Percentiles rank a stretch among this genome's conserved stretches.
Evolutionary conservation across 2,888 invertebrate species (phyloP).

Genomic region (Orchesellides sinensis): DNA sequence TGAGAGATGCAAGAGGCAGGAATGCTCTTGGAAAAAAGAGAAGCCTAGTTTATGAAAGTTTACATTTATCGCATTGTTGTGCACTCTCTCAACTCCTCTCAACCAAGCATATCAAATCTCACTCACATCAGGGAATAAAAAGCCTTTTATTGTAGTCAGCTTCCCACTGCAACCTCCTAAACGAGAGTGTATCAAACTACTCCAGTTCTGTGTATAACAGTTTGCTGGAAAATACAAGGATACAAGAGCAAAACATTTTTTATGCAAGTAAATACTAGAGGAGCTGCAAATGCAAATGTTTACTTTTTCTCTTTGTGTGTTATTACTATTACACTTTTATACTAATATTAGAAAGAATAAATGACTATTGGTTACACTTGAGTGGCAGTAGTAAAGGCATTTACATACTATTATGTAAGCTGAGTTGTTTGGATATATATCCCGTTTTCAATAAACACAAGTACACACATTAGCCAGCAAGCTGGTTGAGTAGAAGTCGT

Average conservation of each 20-base stretch:
- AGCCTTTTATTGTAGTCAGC: conserved; percentile 41
- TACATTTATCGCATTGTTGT: conserved; percentile 57
- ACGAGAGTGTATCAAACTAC: too few relatives aligned
- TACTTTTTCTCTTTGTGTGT: not conserved
- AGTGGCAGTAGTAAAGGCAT: not conserved
- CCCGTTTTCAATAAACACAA: not conserved
- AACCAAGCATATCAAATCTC: conserved; percentile 52
- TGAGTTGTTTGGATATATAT: too few relatives aligned
- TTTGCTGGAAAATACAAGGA: not conserved
- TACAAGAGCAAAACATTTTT: not conserved
- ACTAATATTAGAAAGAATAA: not conserved
- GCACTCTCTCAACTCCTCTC: conserved; percentile 46
- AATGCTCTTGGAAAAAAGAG: conserved; percentile 27
- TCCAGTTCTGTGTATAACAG: not conserved
- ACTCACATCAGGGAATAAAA: conserved; percentile 54
- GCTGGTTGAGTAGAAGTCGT: too few relatives aligned
- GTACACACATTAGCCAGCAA: not conserved
- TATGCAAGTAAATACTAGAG: not conserved
- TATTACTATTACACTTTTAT: not conserved
- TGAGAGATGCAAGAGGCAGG: conserved; percentile 27
- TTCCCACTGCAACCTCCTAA: too few relatives aligned
- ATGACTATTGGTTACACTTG: not conserved
- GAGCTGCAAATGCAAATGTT: conserved; percentile 9
- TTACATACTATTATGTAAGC: too few relatives aligned
- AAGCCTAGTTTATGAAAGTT: conserved; percentile 35